Base-by-base conservation (phyloP, 2,113 vertebrate genomes). In the Gnathonemus echidnorhynchus region DNA sequence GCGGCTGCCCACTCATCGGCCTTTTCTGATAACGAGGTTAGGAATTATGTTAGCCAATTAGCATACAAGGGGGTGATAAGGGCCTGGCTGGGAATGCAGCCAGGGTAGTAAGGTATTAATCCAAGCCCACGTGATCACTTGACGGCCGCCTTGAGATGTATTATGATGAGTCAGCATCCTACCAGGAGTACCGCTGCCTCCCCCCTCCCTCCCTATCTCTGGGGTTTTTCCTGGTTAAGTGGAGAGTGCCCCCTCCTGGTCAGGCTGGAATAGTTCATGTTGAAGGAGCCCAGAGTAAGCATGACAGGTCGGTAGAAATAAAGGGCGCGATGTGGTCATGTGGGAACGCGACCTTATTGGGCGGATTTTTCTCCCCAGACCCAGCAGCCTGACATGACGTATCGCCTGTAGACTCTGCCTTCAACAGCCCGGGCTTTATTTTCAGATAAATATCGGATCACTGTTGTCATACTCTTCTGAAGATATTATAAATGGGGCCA, bases 391-490 rank as follows among this genome's bases (percentile, higher is more conserved):
- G 90, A 89, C 90, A 89, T 91, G 90, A 90, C 56, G 35, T 46
- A 91, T 91, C 45, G 19, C 50, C 42, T 11, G 50, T 48, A 88
- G 87, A 91, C 85, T 87, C 91, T 74, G 27, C 66, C 89, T 46
- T 56, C 52, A 56, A 86, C 89, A 89, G 91, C 50, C 15, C 17
- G 4, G 66, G 89, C 87, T 91, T 90, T 88, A 89, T 90, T 89
- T 90, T 86, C 89, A 85, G 89, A 91, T 91, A 91, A 74, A 90
- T 91, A 90, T 91, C 86, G 21, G 77, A 88, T 88, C 91, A 87
- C 88, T 58, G 87, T 74, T 88, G 89, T 89, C 70, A 83, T 77
- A 89, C 50, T 77, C 11, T 89, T 86, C 84, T 52, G 62, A 90
- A 74, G 48, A 87, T 91, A 91, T 90, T 86, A 91, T 85, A 88